These are phyloP conservation scores for Andrena chrysosceles DNA, from an alignment of 2,888 invertebrate species.

Conservation along the genomic window DNA sequence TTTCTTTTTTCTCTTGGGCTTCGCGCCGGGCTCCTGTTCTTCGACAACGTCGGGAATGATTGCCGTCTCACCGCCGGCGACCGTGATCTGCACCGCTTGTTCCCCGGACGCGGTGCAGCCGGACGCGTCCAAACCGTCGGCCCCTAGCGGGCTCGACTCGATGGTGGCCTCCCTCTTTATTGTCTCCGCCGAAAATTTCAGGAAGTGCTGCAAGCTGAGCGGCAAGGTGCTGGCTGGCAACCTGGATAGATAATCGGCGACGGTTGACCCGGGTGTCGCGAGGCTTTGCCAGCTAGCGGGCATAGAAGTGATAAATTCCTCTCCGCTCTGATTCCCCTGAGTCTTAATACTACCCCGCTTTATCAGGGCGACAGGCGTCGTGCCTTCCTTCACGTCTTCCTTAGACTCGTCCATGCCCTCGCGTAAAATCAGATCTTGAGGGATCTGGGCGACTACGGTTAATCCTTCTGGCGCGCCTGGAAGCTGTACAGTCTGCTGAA, in stretches of 20 bases:
- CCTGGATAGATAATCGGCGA: conserved; percentile 86
- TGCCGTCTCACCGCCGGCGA: conserved; percentile 85
- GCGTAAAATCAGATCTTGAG: conserved; percentile 89
- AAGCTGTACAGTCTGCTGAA: conserved; percentile 83
- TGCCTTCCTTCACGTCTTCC: conserved; percentile 84
- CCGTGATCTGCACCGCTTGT: conserved; percentile 86
- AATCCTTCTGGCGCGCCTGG: conserved; percentile 88
- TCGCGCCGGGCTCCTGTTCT: conserved; percentile 81
- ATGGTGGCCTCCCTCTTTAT: conserved; percentile 86
- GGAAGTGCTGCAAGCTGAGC: conserved; percentile 87
- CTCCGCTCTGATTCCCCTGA: conserved; percentile 81
- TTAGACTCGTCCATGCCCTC: conserved; percentile 85
- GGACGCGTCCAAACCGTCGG: conserved; percentile 82
- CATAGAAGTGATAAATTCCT: conserved; percentile 85
- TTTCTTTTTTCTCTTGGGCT: conserved; percentile 91
- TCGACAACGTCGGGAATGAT: conserved; percentile 84
- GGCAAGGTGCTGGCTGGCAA: conserved; percentile 86
- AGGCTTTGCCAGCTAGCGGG: conserved; percentile 86
- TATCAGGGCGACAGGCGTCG: conserved; percentile 86
- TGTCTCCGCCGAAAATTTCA: conserved; percentile 88
- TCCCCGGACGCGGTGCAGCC: conserved; percentile 81
- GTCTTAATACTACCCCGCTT: conserved; percentile 84
- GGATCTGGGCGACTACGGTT: conserved; percentile 89
- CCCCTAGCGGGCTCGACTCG: conserved; percentile 84
- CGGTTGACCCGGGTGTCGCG: conserved; percentile 84